Conservation (phyloP, 2,888 invertebrate species). For the Tachina lurida region DNA sequence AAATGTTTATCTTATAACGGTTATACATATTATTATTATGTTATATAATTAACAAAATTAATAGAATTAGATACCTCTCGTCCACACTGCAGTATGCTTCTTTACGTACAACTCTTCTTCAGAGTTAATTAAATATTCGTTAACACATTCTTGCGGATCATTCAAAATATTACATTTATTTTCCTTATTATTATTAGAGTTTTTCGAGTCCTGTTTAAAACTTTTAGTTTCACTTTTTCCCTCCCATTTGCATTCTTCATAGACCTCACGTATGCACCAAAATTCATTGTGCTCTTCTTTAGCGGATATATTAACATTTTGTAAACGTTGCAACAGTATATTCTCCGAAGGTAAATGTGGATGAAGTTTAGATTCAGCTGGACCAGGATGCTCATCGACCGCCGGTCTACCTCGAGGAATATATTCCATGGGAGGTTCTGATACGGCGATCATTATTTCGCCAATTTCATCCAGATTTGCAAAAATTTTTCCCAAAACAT, state of each 20-base stretch:
- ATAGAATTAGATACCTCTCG: conserved; percentile 83
- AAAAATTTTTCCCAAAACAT: conserved; percentile 73
- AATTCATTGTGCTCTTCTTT: conserved; percentile 84
- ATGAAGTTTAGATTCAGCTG: conserved; percentile 84
- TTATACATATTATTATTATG: no score
- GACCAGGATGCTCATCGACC: conserved; percentile 89
- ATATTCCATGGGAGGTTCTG: conserved; percentile 93
- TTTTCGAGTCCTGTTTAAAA: neutral
- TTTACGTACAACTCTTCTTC: conserved; percentile 95
- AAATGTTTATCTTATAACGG: no score
- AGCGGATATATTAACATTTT: conserved; percentile 90
- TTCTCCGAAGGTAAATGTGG: conserved; percentile 85
- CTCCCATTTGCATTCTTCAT: conserved; percentile 83
- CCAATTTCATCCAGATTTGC: conserved; percentile 95
- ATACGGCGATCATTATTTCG: conserved; percentile 94
- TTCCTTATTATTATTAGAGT: conserved; percentile 14
- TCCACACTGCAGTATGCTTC: conserved; percentile 93
- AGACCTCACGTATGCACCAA: conserved; percentile 85
- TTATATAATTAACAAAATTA: neutral
- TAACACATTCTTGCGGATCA: conserved; percentile 77
- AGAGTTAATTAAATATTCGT: conserved; percentile 83
- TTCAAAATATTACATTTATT: conserved; percentile 23
- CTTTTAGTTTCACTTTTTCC: neutral
- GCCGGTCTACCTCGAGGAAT: conserved; percentile 94
- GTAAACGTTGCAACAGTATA: conserved; percentile 88